A percentile compares a stretch with the other conserved stretches of the same genome.
phyloP scores from a whole-genome alignment of 1,140 invertebrate genomes.

The Pseudomyrmex cubaensis region DNA sequence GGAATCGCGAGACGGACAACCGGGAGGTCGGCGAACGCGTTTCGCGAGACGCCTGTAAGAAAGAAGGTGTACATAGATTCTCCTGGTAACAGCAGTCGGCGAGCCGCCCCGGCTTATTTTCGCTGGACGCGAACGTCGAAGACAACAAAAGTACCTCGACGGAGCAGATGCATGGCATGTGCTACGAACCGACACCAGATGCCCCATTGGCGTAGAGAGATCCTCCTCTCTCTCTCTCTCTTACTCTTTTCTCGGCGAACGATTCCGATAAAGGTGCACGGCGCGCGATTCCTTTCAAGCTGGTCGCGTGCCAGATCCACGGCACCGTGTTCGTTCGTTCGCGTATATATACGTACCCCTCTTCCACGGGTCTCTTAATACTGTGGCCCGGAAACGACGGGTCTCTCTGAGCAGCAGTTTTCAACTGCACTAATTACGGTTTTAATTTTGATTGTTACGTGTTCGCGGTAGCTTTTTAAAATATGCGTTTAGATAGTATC shows the following conservation, averaged over 20 bases:
- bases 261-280: constrained; percentile 65
- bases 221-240: constrained; percentile 37
- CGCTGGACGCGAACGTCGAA: constrained; percentile 74
- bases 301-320: constrained; percentile 74
- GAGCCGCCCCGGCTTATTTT: constrained; percentile 68
- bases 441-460: too few species aligned
- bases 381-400: too few species aligned
- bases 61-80: constrained; percentile 65
- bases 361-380: background rate
- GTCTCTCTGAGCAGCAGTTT: too few species aligned
- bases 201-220: constrained; percentile 82
- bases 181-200: constrained; percentile 84
- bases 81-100: constrained; percentile 77
- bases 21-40: background rate
- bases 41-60: constrained; percentile 26
- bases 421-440: too few species aligned
- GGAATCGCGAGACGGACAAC: background rate
- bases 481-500: too few species aligned
- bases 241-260: constrained; percentile 44
- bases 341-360: background rate
- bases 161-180: constrained; percentile 84
- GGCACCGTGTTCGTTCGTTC: background rate
- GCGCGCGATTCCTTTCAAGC: constrained; percentile 64
- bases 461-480: too few species aligned
- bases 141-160: constrained; percentile 81